Base-by-base conservation (phyloP, 2,113 vertebrate genomes). In the Gambusia affinis region DNA sequence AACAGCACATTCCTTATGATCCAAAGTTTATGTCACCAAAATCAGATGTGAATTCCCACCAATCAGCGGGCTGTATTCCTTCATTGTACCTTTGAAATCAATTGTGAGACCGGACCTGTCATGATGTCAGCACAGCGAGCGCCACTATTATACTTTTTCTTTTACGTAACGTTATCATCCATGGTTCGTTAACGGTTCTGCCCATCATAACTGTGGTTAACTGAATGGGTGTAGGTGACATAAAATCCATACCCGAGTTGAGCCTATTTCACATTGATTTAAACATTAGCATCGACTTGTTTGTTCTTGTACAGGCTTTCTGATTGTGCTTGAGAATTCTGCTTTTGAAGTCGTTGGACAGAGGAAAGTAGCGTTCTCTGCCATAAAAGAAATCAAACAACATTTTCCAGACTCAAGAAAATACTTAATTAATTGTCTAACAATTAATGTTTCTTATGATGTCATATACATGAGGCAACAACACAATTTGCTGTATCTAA, bases 121-220 rank as follows among this genome's bases (percentile, higher is more conserved):
- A 14, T 15, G 39, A 22, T 67, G 10, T 8, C 66, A 54, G 4
- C 42, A 14, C 14, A 15, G 47, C 7, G 22, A 19, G 22, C 47
- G 8, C 7, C 17, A 54, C 0, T 54, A 24, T 54, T 54, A 54
- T 24, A 6, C 19, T 15, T 42, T 14, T 14, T 8, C 2, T 12
- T 76, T 67, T 64, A 12, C 8, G 67, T 64, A 63, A 12, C 12
- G 69, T 75, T 61, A 37, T 60, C 30, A n/a, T 19, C 10, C 10
- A 12, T 4, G 0, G 14, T 68, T 64, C 19, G 14, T 44, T 2
- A n/a, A 28, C 31, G 14, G 6, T 29, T 44, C 39, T 63, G 67
- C 31, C 54, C 72, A 27, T 57, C 61, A 78, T 66, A 72, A 28
- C n/a, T 75, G 27, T 29, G 29, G 73, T 76, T 35, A 64, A 24